Base-by-base conservation (phyloP, 1,140 invertebrate species). In the Drosophila ohnishii region DNA sequence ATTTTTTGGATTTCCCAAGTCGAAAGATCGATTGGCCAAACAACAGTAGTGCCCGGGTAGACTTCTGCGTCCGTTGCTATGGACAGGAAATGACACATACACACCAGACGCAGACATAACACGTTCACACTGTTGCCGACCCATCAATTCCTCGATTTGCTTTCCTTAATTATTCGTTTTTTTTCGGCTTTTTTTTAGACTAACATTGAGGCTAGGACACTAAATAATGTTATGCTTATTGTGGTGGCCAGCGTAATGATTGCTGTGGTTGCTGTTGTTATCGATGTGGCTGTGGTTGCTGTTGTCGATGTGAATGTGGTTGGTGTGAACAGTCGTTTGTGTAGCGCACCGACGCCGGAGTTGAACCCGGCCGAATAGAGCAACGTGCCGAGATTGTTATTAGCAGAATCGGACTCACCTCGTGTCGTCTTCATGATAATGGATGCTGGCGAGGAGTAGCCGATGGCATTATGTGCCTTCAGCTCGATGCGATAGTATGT, bases 401-500 rank as follows among this genome's bases (percentile, higher is more conserved):
- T 90, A 87, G 92, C 94, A 51, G 90, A 90, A 91, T 91, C 90
- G 75, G 81, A 91, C 95, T 96, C 94, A 96, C 97, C 97, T 94
- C 95, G 94, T 77, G 96, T 95, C 42, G 97, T 98, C 92, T 95
- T 96, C 83, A 98, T 93, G 84, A 95, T 94, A 50, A 96, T 93
- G 80, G 94, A 93, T 9, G 95, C 95, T 2, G 96, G 95, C 44
- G 94, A 92, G 73, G 97, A 97, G 90, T 92, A 95, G 47, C 97
- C 97, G 48, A 98, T 95, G 10, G 93, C 91, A 92, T 98, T 98
- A 81, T 96, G 96, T 13, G 97, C 97, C 81, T 94, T 93, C 22
- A 98, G 92, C 88, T 97, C 96, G 76, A 97, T 94, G 80, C 94
- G 94, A 93, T 98, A 98, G 62, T 94, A 94, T 1, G 96, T 96